Base-by-base conservation (phyloP, 2,113 vertebrate genomes). In the Centropus unirufus region DNA sequence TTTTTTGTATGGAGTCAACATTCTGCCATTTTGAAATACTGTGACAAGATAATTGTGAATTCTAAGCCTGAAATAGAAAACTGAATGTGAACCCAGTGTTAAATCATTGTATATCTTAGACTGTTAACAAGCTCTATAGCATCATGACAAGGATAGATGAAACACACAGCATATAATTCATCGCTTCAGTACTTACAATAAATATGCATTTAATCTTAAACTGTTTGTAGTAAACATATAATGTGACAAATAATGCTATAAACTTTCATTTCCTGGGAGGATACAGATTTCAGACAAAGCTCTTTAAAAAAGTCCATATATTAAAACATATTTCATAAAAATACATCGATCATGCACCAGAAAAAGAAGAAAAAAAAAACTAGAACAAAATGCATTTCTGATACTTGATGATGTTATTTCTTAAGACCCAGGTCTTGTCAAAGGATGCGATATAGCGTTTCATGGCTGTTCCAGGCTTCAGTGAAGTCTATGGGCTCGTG, bases 151-250 rank as follows among this genome's bases (percentile, higher is more conserved):
- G 74, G 86, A 92, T 11, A 91, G 91, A 96, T 93, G 86, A 95
- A 95, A 95, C 22, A 83, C 52, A 42, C 34, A 95, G 86, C 20
- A 63, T 69, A 77, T 73, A 94, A 97, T 96, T 96, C 81, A 90
- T 94, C 0, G 11, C 59, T 89, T 61, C 90, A 61, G 88, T 81
- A 77, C 90, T 94, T 92, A 90, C 61, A 87, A 93, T 92, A 96
- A 97, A 94, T 81, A 96, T 47, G 34, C 54, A 68, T 96, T 92
- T 92, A 96, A 95, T 92, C 91, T 93, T 94, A 79, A 92, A 59
- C 59, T 87, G 52, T 85, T 90, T 66, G 39, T 40, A 78, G 30
- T 75, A 70, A 97, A 88, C 42, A 52, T 9, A 81, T 69, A 87
- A 69, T 63, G 19, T 89, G 92, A 95, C 72, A 94, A 85, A 89